Evolutionary conservation across 2,797 vertebrate genomes (phyloP), one percentile per base, ranked within the genome.

Genomic region (Scolopax rusticola): DNA sequence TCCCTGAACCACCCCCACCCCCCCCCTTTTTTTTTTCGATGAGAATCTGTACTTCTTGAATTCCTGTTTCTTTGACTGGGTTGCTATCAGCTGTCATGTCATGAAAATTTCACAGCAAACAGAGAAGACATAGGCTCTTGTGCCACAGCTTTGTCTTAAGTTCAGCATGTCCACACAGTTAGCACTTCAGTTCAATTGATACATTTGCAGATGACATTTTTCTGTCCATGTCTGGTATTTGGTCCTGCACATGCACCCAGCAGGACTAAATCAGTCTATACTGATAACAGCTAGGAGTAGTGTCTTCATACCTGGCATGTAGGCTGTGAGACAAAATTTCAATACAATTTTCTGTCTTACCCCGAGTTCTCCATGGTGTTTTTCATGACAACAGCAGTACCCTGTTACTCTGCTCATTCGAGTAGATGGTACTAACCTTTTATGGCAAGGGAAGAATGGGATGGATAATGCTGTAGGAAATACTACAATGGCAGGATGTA

Each of bases 81-180:
- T 77, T 97, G 53, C 86, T 91, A 53, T 86, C 89, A 77, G 48
- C 45, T 89, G 48, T 92, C 18, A 48, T 2, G 7, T 93, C 70
- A 88, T 25, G 48, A 95, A 93, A 95, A 85, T 90, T 75, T 95
- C 47, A 43, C 19, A 60, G 71, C 41, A 93, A 77, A 60, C 17
- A 65, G 64, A 93, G 75, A 87, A 96, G 84, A 53, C 28, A 57
- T 8, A 53, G 65, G 32, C 24, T 94, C 33, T 81, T 68, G 17
- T 87, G 67, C 24, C 25, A 64, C 50, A 38, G 19, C 53, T 90
- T 82, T 89, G 70, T 27, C 64, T 84, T 83, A 71, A 23, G 16
- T 96, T 96, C 70, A 45, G 20, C 27, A 23, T 71, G 61, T 38
- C 13, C 63, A 84, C 32, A 59, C 12, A 53, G 73, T 64, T 90